These are phyloP conservation scores for Beris chalybata DNA, from an alignment of 2,888 invertebrate species.

Conservation along the genomic window DNA sequence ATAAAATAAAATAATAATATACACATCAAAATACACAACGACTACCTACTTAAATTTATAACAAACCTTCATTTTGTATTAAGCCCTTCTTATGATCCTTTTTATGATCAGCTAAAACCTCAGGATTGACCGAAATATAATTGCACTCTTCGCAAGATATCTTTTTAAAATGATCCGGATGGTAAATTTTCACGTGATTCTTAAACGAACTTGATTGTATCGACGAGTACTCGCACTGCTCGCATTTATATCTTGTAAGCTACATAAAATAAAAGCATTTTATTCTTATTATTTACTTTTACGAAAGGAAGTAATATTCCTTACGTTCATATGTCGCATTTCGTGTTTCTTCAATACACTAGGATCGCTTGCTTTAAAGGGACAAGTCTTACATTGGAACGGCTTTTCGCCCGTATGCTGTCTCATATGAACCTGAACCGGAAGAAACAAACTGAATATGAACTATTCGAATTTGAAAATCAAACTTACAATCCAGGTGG, in stretches of 20 bases:
- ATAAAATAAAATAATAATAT: no score
- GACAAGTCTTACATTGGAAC: slow-evolving; percentile 68
- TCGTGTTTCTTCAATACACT: slow-evolving; percentile 70
- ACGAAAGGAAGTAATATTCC: not conserved
- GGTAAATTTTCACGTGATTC: slow-evolving; percentile 61
- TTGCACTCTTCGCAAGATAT: slow-evolving; percentile 51
- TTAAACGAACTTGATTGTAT: slow-evolving; percentile 73
- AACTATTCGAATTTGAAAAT: not conserved
- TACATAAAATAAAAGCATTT: slow-evolving; percentile 35
- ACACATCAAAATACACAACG: no score
- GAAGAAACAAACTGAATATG: slow-evolving; percentile 18
- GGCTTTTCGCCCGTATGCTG: slow-evolving; percentile 81
- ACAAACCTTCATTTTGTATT: slow-evolving; percentile 47
- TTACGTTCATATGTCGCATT: slow-evolving; percentile 61
- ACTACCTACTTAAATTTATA: not conserved
- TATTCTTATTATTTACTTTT: no score
- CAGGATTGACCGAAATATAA: slow-evolving; percentile 48
- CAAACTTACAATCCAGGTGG: slow-evolving; percentile 62
- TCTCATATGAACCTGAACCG: slow-evolving; percentile 65
- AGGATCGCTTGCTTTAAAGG: slow-evolving; percentile 73
- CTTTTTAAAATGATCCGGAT: slow-evolving; percentile 55
- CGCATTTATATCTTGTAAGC: slow-evolving; percentile 64
- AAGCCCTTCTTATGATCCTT: slow-evolving; percentile 51
- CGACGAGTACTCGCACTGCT: slow-evolving; percentile 67
- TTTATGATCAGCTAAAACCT: slow-evolving; percentile 47